phyloP scores from a whole-genome alignment of 2,888 invertebrate genomes.

The Agrenia bidenticulata region DNA sequence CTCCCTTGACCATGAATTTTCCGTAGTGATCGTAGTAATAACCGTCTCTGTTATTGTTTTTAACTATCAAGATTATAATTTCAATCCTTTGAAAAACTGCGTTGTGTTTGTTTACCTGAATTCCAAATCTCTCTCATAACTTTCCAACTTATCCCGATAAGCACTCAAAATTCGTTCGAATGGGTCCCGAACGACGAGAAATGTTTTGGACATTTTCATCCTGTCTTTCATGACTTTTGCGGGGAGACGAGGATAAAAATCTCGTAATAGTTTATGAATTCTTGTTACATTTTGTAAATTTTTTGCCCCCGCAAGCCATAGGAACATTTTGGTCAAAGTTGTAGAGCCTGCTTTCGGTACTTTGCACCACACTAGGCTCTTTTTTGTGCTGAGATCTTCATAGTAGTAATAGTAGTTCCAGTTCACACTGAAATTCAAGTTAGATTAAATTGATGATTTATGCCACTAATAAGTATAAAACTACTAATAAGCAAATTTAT shows the following conservation, averaged over 20 bases:
- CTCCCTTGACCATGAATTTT: conserved; percentile 41
- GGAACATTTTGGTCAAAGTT: conserved; percentile 47
- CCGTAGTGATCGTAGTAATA: conserved; percentile 50
- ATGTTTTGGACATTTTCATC: conserved; percentile 34
- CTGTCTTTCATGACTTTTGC: conserved; percentile 32
- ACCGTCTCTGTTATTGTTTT: conserved; percentile 39
- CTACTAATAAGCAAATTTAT: background rate
- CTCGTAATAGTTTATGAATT: conserved; percentile 45
- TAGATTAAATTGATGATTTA: background rate
- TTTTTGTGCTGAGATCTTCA: conserved; percentile 33
- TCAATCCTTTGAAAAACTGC: background rate
- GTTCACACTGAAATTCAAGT: conserved; percentile 36
- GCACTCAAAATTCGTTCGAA: conserved; percentile 50
- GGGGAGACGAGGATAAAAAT: conserved; percentile 42
- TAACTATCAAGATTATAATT: conserved; percentile 3
- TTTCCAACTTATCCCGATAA: conserved; percentile 49
- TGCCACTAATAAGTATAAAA: background rate
- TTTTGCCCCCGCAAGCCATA: conserved; percentile 44
- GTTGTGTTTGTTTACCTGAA: conserved; percentile 32
- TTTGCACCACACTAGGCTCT: conserved; percentile 49
- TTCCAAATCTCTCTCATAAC: conserved; percentile 41
- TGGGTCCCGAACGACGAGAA: conserved; percentile 49
- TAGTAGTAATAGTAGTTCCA: conserved; percentile 49
- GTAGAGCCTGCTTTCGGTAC: conserved; percentile 50
- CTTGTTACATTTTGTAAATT: conserved; percentile 35